A percentile compares a stretch with the other conserved stretches of the same genome.
Evolutionary conservation across 2,113 vertebrate genomes (phyloP).

Genomic region (Formicarius rufipectus): DNA sequence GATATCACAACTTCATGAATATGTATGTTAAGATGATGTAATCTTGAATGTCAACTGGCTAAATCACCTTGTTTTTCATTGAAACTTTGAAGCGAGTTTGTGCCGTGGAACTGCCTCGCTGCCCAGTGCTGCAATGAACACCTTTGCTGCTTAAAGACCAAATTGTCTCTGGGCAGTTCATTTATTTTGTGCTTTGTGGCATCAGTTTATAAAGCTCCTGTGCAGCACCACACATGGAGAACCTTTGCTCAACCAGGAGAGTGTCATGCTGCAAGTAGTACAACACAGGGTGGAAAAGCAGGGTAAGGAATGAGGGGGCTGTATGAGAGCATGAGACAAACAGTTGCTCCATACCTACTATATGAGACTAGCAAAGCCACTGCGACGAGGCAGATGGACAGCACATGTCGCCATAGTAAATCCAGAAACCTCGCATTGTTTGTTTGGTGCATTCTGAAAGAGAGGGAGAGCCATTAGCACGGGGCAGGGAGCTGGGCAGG

Average conservation of each 20-base stretch:
- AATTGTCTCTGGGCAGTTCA: too few relatives aligned
- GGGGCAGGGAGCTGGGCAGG: neutral
- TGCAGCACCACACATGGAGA: too few relatives aligned
- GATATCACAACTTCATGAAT: too few relatives aligned
- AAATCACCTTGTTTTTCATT: too few relatives aligned
- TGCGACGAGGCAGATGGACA: conserved; percentile 89
- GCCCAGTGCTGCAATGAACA: too few relatives aligned
- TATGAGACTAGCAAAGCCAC: conserved; percentile 92
- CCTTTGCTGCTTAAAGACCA: too few relatives aligned
- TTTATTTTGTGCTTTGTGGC: too few relatives aligned
- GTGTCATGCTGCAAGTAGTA: neutral
- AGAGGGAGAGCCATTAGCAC: conserved; percentile 25
- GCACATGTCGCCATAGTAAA: conserved; percentile 94
- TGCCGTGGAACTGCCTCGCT: too few relatives aligned
- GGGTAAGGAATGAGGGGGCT: neutral
- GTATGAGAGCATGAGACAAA: conserved; percentile 23
- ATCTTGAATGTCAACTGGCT: too few relatives aligned
- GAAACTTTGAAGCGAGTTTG: too few relatives aligned
- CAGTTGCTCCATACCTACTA: conserved; percentile 84
- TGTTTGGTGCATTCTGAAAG: conserved; percentile 97
- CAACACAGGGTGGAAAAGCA: neutral
- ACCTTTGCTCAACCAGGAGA: neutral
- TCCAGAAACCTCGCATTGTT: conserved; percentile 98
- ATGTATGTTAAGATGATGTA: too few relatives aligned
- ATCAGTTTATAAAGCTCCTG: too few relatives aligned